phyloP scores from a whole-genome alignment of 2,113 vertebrate species.

The Glaucidium brasilianum region DNA sequence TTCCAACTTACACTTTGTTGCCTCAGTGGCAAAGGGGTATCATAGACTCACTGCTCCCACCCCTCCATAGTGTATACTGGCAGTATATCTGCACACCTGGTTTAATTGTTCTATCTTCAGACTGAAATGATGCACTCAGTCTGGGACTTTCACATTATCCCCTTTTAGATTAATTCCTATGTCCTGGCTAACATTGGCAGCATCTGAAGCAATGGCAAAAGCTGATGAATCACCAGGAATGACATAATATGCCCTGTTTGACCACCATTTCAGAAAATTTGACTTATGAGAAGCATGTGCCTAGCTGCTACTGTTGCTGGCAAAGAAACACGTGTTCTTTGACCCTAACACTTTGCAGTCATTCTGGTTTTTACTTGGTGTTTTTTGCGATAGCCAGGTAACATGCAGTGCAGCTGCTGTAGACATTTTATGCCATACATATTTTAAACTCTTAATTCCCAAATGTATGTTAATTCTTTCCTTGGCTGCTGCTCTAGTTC shows the following conservation, averaged over 20 bases:
- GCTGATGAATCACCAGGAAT: background rate
- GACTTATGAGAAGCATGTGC: background rate
- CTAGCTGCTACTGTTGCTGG: background rate
- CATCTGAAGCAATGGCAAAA: background rate
- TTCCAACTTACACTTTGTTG: background rate
- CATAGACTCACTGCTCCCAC: background rate
- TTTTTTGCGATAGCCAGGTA: background rate
- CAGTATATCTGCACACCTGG: background rate
- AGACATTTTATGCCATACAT: background rate
- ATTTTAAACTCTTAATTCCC: background rate
- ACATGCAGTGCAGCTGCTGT: background rate
- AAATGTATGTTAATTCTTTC: background rate
- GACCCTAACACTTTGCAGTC: background rate
- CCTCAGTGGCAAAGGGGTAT: background rate
- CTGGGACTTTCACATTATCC: background rate
- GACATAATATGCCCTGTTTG: background rate
- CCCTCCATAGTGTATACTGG: background rate
- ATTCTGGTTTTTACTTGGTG: background rate
- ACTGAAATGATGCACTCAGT: background rate
- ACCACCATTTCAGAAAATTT: background rate
- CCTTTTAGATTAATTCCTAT: background rate
- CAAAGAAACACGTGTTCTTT: background rate
- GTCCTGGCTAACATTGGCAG: background rate
- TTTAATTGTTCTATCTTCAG: background rate
- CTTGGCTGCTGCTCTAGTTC: background rate